Base-by-base conservation (phyloP, 2,797 vertebrate species). In the Mergus octosetaceus region DNA sequence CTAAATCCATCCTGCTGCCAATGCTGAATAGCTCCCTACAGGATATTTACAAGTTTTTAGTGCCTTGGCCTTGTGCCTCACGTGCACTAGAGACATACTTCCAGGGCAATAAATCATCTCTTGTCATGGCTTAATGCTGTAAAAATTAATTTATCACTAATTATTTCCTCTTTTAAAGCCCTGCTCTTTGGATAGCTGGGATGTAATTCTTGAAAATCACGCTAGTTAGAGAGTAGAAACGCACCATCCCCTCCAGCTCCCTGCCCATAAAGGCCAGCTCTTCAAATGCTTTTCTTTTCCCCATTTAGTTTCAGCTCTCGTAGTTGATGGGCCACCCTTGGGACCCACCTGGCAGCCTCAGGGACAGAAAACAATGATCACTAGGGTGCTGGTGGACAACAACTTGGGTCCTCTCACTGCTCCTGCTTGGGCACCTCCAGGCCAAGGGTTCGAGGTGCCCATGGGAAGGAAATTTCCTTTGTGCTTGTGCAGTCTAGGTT, bases 71-170 rank as follows among this genome's bases (percentile, higher is more conserved):
- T 88, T 78, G 79, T 96, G 86, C 87, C 91, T 90, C 94, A 94
- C 4, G 1, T 91, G 90, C 43, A 80, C 79, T 80, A 94, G 81
- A 95, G 89, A 90, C 83, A 61, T 34, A 76, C 69, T 95, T 94
- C 69, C 30, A 69, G 92, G 84, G 76, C 93, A 95, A 95, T 95
- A 95, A 95, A 96, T 87, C 73, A 94, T 93, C 57, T 47, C 92
- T 87, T 91, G 87, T 91, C 93, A 94, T 68, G 25, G 89, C 47
- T 95, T 94, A 93, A 90, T 74, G 57, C 78, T 78, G 75, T 62
- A 93, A 95, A 94, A 90, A 97, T 89, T 93, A 93, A 93, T 96
- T 97, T 96, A 94, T 89, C 85, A 77, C 89, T 90, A 96, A 96
- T 87, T 92, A 97, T 92, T 96, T 96, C 89, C 89, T 96, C 79